Evolutionary conservation across 2,888 invertebrate species (phyloP), one percentile per base, ranked within the genome.

Genomic region (Athetis lepigone): DNA sequence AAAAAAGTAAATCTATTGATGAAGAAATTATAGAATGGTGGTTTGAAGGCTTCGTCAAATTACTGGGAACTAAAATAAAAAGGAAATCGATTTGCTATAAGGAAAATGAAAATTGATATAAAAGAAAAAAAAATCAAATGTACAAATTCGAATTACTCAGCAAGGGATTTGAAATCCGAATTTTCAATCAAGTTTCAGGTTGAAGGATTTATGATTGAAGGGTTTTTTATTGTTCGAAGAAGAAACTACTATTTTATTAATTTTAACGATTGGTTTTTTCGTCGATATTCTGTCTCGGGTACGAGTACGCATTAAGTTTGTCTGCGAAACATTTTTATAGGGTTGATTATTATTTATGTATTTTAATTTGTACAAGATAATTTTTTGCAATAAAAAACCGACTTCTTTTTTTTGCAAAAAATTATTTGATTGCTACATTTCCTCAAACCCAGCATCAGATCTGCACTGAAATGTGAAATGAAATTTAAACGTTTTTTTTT

Each of bases 11-110:
- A n/a, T n/a, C n/a, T n/a, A n/a, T n/a, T n/a, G 40, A 16, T 46
- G 36, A 19, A 47, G 21, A 59, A 49, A 57, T 54, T 33, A 52
- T 37, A 57, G 37, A 52, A 54, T 39, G 18, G 47, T 37, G 42
- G 16, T 47, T 63, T 75, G 8, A 36, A 6, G n/a, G 45, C 36
- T 70, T 63, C 40, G 6, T 39, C 18, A 49, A 46, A 39, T 52
- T 25, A 47, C 25, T 1, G 51, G 54, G 21, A 25, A 36, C 50
- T 21, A 25, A 59, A 69, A 60, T 54, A 36, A 46, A 18, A 29
- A 19, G 18, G 29, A 13, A 47, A 50, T 46, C 25, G 36, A 52
- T 49, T 52, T 18, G 7, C n/a, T 49, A 29, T 39, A 8, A 23
- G 33, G 33, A 23, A 70, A 51, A 63, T 55, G 13, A 19, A 51